phyloP scores from a whole-genome alignment of 2,888 invertebrate genomes.

The Nephrotoma guestfalica region DNA sequence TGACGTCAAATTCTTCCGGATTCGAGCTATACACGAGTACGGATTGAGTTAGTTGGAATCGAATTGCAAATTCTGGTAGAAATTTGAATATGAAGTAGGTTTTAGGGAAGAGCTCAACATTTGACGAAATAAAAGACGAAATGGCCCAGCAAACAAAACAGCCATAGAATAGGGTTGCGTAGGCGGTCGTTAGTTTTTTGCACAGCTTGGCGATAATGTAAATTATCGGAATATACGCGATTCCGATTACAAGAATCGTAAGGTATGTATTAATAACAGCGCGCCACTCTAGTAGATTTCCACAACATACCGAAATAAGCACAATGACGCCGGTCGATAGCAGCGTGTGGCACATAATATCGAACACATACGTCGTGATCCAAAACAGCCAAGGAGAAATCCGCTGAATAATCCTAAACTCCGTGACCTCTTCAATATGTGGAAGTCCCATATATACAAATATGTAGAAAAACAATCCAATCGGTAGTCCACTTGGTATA shows the following conservation, averaged over 20 bases:
- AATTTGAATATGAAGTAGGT: not conserved
- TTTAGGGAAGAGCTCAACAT: not conserved
- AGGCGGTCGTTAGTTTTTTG: constrained; percentile 26
- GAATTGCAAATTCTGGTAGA: not conserved
- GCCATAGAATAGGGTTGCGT: constrained; percentile 28
- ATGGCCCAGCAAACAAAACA: constrained; percentile 25
- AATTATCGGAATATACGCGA: constrained; percentile 46
- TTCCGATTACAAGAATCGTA: constrained; percentile 35
- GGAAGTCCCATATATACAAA: constrained; percentile 43
- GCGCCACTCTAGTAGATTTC: not conserved
- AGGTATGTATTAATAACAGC: constrained; percentile 33
- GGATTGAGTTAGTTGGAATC: not conserved
- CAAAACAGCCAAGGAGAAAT: constrained; percentile 46
- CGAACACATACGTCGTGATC: constrained; percentile 42
- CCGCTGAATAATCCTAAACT: constrained; percentile 51
- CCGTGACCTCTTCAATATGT: constrained; percentile 42
- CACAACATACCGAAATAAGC: constrained; percentile 5
- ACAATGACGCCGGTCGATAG: constrained; percentile 23
- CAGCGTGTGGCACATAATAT: constrained; percentile 29
- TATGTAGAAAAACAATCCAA: constrained; percentile 26
- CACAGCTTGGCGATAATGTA: constrained; percentile 37
- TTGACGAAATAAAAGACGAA: constrained; percentile 20
- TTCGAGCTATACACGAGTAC: not conserved
- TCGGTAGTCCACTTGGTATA: not conserved
- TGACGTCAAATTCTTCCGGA: not conserved